Conservation (phyloP, 2,888 invertebrate genomes). For the Drosophila hawaiiensis region DNA sequence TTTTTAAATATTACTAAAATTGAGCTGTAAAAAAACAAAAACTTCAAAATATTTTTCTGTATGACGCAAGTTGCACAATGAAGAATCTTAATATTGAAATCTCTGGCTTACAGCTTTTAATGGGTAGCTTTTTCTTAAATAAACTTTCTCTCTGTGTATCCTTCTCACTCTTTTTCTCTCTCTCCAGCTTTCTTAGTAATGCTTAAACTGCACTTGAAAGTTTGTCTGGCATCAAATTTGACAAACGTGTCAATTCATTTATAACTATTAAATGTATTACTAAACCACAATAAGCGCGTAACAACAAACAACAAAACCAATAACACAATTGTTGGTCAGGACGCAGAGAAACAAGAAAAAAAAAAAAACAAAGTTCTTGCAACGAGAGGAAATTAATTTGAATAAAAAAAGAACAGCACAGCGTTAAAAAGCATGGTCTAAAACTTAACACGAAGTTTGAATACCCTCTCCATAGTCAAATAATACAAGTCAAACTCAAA, state of each 20-base stretch:
- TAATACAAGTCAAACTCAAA: not conserved
- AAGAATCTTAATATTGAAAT: not conserved
- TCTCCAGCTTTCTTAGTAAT: not conserved
- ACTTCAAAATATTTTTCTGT: not conserved
- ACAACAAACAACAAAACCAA: slow-evolving; percentile 58
- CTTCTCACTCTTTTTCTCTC: not conserved
- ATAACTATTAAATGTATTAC: not conserved
- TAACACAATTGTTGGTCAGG: slow-evolving; percentile 32
- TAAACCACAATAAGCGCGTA: slow-evolving; percentile 24
- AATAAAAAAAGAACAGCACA: not conserved
- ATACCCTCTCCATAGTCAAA: not conserved
- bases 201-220: not conserved
- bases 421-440: not conserved
- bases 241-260: not conserved
- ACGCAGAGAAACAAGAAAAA: slow-evolving; percentile 10
- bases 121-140: not conserved
- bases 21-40: not conserved
- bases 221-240: not conserved
- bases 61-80: not conserved
- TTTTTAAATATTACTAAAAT: not conserved
- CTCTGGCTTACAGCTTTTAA: not conserved
- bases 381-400: not conserved
- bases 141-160: not conserved
- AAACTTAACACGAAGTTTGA: not conserved
- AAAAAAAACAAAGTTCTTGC: not conserved